Evolutionary conservation across 2,113 vertebrate species (phyloP).

Genomic region (Ifrita kowaldi): DNA sequence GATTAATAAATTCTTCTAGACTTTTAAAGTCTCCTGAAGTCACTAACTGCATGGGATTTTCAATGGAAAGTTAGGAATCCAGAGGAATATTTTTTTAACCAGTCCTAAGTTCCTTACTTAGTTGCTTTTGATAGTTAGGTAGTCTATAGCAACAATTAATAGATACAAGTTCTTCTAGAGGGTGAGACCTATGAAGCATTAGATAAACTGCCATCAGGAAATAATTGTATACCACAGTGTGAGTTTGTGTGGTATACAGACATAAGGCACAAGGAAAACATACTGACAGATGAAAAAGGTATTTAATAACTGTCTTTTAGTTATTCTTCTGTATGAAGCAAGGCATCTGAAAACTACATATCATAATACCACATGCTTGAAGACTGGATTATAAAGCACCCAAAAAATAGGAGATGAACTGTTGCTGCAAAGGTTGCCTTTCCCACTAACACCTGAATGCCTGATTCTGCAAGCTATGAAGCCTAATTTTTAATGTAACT

Average conservation of each 20-base stretch:
- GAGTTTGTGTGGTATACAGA: background rate
- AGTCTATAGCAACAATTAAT: background rate
- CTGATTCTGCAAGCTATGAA: background rate
- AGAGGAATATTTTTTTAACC: background rate
- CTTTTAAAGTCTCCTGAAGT: background rate
- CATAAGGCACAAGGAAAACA: background rate
- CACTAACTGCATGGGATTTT: background rate
- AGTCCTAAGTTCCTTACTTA: background rate
- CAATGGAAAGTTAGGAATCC: background rate
- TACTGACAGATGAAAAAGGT: background rate
- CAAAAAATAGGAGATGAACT: background rate
- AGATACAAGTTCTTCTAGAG: background rate
- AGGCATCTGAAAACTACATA: background rate
- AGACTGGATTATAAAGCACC: background rate
- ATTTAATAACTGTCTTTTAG: background rate
- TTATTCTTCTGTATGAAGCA: background rate
- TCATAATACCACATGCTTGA: rapidly evolving
- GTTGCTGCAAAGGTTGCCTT: background rate
- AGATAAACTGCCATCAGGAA: background rate
- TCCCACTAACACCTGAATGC: background rate
- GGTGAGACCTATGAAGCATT: background rate
- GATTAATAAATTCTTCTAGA: background rate
- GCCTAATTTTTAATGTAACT: background rate
- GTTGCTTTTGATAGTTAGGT: background rate
- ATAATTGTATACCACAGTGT: background rate